phyloP scores from a whole-genome alignment of 1,140 invertebrate species.

The Pseudachorutes palmiensis region DNA sequence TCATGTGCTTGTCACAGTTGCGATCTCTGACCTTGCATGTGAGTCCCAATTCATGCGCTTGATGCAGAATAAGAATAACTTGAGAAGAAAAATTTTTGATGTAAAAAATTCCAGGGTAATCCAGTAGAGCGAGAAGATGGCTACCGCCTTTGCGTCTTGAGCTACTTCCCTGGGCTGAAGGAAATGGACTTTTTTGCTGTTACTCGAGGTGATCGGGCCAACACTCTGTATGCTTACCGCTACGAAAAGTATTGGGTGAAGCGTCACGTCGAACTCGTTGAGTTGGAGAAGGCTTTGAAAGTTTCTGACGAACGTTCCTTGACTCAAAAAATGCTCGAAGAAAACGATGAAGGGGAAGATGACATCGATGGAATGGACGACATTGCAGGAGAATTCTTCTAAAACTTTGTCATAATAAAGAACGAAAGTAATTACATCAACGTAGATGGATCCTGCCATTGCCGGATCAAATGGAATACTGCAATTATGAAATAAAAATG shows the following conservation, averaged over 20 bases:
- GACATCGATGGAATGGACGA: not conserved
- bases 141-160: conserved; percentile 27
- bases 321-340: not conserved
- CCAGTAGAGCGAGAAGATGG: conserved; percentile 35
- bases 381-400: not conserved
- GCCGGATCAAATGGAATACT: too few species aligned
- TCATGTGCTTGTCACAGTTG: conserved; percentile 16
- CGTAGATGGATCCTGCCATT: too few species aligned
- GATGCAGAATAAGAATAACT: not conserved
- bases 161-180: conserved; percentile 26
- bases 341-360: not conserved
- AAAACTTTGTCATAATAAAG: too few species aligned
- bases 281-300: not conserved
- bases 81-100: not conserved
- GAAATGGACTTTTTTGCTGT: conserved; percentile 32
- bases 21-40: conserved; percentile 34
- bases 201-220: conserved; percentile 27
- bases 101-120: conserved; percentile 32
- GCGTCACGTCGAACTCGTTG: not conserved
- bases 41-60: conserved; percentile 7
- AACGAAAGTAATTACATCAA: too few species aligned
- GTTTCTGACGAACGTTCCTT: not conserved
- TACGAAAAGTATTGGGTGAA: conserved; percentile 20
- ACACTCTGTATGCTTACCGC: conserved; percentile 19
- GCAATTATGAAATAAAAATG: too few species aligned